Conservation (phyloP, 2,113 vertebrate species). For the Phycodurus eques region DNA sequence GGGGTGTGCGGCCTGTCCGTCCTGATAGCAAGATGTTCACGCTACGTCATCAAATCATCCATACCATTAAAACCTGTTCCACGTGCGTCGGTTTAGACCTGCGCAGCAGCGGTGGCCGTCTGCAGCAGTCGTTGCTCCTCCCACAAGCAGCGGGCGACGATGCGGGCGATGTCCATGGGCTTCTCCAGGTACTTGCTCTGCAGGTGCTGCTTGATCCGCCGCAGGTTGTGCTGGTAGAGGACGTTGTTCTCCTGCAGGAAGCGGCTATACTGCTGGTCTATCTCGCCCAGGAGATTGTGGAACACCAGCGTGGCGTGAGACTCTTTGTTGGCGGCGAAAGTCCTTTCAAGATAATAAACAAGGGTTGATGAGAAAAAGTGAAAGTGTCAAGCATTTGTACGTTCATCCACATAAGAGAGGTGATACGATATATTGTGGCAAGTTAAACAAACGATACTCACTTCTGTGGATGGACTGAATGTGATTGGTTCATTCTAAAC, state of each 20-base stretch:
- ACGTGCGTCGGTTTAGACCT: constrained; percentile 68
- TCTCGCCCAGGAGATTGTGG: constrained; percentile 97
- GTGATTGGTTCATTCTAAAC: no score
- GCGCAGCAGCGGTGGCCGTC: constrained; percentile 86
- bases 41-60: constrained; percentile 19
- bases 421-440: no score
- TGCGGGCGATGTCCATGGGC: constrained; percentile 96
- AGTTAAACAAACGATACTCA: no score
- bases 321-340: constrained; percentile 94
- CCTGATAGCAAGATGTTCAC: constrained; percentile 64
- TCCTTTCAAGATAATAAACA: constrained; percentile 70
- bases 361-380: neutral
- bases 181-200: constrained; percentile 98
- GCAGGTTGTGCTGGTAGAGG: constrained; percentile 96
- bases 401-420: no score
- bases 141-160: constrained; percentile 95
- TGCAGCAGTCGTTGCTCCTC: constrained; percentile 92
- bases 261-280: constrained; percentile 98
- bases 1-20: constrained; percentile 89
- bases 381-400: neutral
- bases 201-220: constrained; percentile 96
- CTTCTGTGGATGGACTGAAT: no score
- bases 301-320: constrained; percentile 96
- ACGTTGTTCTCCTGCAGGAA: constrained; percentile 98
- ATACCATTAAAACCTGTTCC: neutral